Conservation (phyloP, 2,797 vertebrate genomes). For the Enteromius afrohamiltoni region DNA sequence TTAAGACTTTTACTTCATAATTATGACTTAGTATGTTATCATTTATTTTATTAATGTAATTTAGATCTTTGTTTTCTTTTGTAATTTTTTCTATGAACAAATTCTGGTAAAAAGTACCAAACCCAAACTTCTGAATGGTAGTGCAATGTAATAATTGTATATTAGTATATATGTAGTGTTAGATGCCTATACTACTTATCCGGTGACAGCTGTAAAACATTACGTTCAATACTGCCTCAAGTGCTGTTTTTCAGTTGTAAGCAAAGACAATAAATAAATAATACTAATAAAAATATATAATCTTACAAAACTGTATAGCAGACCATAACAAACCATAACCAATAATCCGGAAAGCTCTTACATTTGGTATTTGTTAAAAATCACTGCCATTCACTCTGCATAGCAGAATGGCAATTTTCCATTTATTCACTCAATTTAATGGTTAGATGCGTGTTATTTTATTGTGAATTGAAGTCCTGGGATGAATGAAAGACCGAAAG, state of each 20-base stretch:
- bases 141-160: not conserved
- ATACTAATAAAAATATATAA: constrained; percentile 7
- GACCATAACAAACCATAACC: not conserved
- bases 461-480: not conserved
- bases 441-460: not conserved
- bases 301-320: not conserved
- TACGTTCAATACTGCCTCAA: constrained; percentile 47
- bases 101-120: not conserved
- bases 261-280: not conserved
- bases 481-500: not conserved
- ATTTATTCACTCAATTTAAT: constrained; percentile 5
- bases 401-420: not conserved
- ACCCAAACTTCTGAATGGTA: not conserved
- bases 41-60: not conserved
- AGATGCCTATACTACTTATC: not conserved
- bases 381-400: not conserved
- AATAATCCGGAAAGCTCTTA: not conserved
- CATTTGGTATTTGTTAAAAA: constrained; percentile 7
- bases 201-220: constrained; percentile 42
- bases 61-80: too few relatives aligned
- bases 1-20: not conserved
- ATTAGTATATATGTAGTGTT: not conserved
- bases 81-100: not conserved
- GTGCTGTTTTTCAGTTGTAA: constrained; percentile 19
- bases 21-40: not conserved